phyloP scores from a whole-genome alignment of 2,113 vertebrate species.

The Coturnix japonica region DNA sequence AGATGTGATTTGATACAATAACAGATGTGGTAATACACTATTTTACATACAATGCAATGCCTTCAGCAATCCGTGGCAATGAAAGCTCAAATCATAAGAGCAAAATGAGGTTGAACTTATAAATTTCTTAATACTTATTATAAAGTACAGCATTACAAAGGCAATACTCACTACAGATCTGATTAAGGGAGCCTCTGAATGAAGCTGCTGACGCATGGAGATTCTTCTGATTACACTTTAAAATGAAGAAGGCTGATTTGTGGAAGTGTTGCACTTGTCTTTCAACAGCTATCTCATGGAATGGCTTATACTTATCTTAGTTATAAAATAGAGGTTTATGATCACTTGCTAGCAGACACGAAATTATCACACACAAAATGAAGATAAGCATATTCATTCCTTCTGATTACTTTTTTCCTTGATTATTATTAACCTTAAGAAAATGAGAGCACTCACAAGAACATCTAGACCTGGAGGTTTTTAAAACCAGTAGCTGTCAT shows the following conservation, averaged over 20 bases:
- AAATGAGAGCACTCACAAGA: background rate
- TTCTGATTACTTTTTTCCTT: background rate
- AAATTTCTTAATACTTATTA: slow-evolving; percentile 11
- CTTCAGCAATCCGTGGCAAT: background rate
- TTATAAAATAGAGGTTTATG: background rate
- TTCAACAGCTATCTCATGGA: background rate
- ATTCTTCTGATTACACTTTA: background rate
- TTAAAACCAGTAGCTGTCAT: background rate
- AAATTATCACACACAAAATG: background rate
- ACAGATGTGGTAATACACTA: slow-evolving; percentile 12
- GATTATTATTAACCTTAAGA: background rate
- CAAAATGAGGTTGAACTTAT: slow-evolving; percentile 35
- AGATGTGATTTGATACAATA: slow-evolving; percentile 33
- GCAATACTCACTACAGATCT: background rate
- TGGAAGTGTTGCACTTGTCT: background rate
- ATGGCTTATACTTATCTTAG: background rate
- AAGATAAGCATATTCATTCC: background rate
- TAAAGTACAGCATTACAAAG: background rate
- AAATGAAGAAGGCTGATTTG: background rate
- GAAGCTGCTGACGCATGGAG: background rate
- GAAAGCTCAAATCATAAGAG: background rate
- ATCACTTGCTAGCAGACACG: background rate
- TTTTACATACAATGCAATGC: background rate
- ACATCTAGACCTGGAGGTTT: background rate
- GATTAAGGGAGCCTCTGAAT: background rate